Evolutionary conservation across 2,888 invertebrate genomes (phyloP).

Genomic region (Chrysina gloriosa): DNA sequence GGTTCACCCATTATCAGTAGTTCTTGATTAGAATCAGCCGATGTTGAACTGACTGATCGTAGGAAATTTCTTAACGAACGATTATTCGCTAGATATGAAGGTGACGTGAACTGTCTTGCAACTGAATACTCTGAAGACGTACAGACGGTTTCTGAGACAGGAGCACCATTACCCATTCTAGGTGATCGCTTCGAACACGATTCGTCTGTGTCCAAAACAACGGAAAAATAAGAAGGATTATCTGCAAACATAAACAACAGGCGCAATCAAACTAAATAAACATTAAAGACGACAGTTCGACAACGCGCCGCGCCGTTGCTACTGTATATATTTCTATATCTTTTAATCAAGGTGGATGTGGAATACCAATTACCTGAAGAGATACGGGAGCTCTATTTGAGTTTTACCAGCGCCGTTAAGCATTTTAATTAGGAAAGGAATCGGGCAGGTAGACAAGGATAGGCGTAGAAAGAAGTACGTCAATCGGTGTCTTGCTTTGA

Average conservation of each 20-base stretch:
- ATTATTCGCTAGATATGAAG: conserved; percentile 44
- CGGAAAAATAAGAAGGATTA: conserved; percentile 82
- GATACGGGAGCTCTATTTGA: conserved; percentile 13
- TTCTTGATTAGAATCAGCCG: conserved; percentile 71
- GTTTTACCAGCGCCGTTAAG: conserved; percentile 14
- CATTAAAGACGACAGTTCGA: conserved; percentile 34
- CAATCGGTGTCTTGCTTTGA: conserved; percentile 34
- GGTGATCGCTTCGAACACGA: conserved; percentile 45
- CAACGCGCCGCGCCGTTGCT: conserved; percentile 14
- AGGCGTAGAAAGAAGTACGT: conserved; percentile 12
- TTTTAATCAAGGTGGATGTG: conserved; percentile 1
- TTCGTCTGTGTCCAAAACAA: conserved; percentile 65
- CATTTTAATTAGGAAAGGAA: conserved; percentile 19
- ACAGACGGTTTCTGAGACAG: conserved; percentile 48
- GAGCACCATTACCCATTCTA: conserved; percentile 50
- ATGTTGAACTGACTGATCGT: conserved; percentile 75
- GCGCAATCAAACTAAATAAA: conserved; percentile 41
- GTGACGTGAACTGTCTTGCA: conserved; percentile 58
- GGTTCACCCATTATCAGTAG: conserved; percentile 78
- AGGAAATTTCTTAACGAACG: conserved; percentile 68
- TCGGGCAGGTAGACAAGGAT: conserved; percentile 38
- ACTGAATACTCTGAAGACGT: conserved; percentile 53
- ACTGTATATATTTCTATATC: conserved; percentile 2
- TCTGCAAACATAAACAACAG: conserved; percentile 68
- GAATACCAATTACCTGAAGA: conserved; percentile 28